These are phyloP conservation scores for Lissonota sp. DNA, from an alignment of 2,888 invertebrate species.

Conservation along the genomic window DNA sequence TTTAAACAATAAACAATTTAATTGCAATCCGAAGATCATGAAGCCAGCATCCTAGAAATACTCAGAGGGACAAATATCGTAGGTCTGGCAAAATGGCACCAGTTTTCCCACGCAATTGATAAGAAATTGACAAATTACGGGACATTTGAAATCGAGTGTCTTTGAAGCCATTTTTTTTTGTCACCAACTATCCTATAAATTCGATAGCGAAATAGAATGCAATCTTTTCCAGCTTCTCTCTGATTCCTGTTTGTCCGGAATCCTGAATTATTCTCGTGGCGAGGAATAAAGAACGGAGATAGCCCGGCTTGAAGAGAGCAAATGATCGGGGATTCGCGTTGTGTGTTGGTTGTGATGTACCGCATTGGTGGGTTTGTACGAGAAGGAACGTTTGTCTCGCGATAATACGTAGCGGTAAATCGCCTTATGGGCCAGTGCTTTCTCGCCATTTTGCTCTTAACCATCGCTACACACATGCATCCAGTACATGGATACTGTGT, in stretches of 20 bases:
- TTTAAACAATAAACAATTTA: no score
- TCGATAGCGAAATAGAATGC: conserved; percentile 44
- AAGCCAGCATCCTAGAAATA: no score
- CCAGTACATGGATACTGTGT: not conserved
- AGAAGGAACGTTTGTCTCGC: conserved; percentile 67
- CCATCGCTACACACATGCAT: conserved; percentile 2
- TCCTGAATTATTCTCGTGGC: conserved; percentile 42
- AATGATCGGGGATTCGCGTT: conserved; percentile 45
- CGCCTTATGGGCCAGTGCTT: conserved; percentile 66
- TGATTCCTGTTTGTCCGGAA: conserved; percentile 13
- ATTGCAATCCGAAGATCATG: not conserved
- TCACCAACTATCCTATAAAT: conserved; percentile 33
- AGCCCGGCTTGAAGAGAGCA: not conserved
- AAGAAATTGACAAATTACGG: conserved; percentile 8
- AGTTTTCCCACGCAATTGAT: conserved; percentile 16
- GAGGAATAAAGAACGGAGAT: conserved; percentile 31
- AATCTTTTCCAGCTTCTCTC: conserved; percentile 25
- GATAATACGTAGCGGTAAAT: conserved; percentile 74
- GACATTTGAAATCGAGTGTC: no score
- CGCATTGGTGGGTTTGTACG: conserved; percentile 48
- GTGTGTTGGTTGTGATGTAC: conserved; percentile 62
- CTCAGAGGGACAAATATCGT: not conserved
- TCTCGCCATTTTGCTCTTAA: conserved; percentile 45
- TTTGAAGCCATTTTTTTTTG: no score
- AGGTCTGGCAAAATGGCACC: not conserved